Conservation (phyloP, 1,140 invertebrate genomes). For the Contarinia nasturtii region DNA sequence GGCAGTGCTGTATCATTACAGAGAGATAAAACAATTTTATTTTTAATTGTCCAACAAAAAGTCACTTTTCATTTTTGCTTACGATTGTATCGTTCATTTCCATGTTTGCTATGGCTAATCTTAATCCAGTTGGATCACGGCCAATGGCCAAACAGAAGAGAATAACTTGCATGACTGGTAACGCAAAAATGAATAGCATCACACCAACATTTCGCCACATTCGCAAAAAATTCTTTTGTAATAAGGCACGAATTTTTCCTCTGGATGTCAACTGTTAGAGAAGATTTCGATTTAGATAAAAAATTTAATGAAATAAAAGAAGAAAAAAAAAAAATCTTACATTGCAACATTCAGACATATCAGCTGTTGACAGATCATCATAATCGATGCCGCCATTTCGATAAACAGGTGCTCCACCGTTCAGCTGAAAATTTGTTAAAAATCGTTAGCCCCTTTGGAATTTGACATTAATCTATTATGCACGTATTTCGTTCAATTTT, state of each 20-base stretch:
- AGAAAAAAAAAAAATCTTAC: slow-evolving; percentile 15
- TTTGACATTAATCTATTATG: too few species aligned
- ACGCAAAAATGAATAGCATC: slow-evolving; percentile 78
- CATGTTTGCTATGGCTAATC: slow-evolving; percentile 68
- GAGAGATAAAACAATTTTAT: slow-evolving; percentile 10
- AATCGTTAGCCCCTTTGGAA: background rate
- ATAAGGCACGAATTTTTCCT: slow-evolving; percentile 55
- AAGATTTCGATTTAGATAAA: background rate
- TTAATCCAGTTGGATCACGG: slow-evolving; percentile 66
- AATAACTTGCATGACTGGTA: slow-evolving; percentile 86
- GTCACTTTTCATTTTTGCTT: slow-evolving; percentile 8
- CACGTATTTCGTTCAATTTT: background rate
- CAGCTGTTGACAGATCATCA: slow-evolving; percentile 10
- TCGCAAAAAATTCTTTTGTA: slow-evolving; percentile 82
- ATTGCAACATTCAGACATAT: slow-evolving; percentile 22
- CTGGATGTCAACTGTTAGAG: slow-evolving; percentile 30
- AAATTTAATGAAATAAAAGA: background rate
- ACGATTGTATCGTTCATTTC: slow-evolving; percentile 43
- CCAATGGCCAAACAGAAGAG: slow-evolving; percentile 90
- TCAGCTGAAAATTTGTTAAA: slow-evolving; percentile 1
- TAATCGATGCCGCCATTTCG: slow-evolving; percentile 1
- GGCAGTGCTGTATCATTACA: slow-evolving; percentile 17
- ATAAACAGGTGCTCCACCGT: slow-evolving; percentile 1
- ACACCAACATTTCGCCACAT: slow-evolving; percentile 86
- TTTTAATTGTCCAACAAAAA: background rate